Conservation (phyloP, 2,797 vertebrate genomes). For the Chrosomus eos region DNA sequence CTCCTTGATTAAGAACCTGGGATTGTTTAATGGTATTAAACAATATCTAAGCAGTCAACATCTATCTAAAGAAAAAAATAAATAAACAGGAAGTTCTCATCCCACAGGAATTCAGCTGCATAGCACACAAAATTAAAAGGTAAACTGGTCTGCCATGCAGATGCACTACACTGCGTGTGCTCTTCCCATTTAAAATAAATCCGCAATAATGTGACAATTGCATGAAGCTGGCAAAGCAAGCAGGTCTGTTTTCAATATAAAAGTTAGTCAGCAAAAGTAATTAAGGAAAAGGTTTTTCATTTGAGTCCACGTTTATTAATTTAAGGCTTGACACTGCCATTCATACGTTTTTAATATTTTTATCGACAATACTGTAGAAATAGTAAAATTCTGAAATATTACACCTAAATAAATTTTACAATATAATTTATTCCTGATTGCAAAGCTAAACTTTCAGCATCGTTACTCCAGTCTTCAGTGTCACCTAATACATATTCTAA, state of each 20-base stretch:
- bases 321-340: not conserved
- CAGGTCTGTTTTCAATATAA: slow-evolving; percentile 16
- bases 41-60: not conserved
- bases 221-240: not conserved
- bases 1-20: not conserved
- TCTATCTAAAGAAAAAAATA: not conserved
- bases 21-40: not conserved
- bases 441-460: not conserved
- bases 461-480: not conserved
- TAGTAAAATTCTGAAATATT: not conserved
- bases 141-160: slow-evolving; percentile 27
- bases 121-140: slow-evolving; percentile 9
- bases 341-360: not conserved
- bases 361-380: not conserved
- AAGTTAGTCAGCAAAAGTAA: not conserved
- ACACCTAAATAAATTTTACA: not conserved
- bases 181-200: not conserved
- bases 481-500: not conserved
- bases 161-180: not conserved
- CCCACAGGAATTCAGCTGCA: not conserved
- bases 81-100: not conserved
- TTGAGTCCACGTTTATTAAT: not conserved
- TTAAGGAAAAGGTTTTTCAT: not conserved
- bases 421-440: not conserved
- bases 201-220: not conserved